Evolutionary conservation across 2,888 invertebrate species (phyloP).

Genomic region (Cephus pulcher): DNA sequence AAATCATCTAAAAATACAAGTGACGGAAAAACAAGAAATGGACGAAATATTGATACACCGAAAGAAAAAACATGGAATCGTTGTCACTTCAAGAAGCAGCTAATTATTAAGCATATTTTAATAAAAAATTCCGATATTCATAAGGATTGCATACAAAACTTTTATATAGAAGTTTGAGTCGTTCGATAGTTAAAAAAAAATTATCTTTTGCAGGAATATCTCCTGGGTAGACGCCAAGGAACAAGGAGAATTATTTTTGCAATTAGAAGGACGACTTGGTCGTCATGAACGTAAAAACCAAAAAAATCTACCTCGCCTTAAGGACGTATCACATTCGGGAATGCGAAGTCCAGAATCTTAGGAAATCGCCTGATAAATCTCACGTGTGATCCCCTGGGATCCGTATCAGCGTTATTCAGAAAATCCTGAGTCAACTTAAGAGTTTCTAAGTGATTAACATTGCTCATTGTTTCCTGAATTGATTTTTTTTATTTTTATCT

Average conservation of each 20-base stretch:
- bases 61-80: no score
- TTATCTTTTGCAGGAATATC: background rate
- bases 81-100: no score
- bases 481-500: background rate
- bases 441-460: background rate
- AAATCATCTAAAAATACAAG: no score
- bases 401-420: background rate
- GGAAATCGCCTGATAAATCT: conserved; percentile 11
- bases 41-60: no score
- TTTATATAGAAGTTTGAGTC: background rate
- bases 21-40: no score
- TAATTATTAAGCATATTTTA: background rate
- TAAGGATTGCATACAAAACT: background rate
- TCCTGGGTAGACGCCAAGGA: background rate
- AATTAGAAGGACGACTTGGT: background rate
- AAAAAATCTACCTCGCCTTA: background rate
- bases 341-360: conserved; percentile 2
- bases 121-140: background rate
- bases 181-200: background rate
- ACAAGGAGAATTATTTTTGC: background rate
- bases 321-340: background rate
- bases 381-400: conserved; percentile 2
- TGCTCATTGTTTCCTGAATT: background rate
- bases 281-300: conserved; percentile 4
- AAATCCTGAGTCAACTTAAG: background rate